These are phyloP conservation scores for Brachionus sp. DNA, from an alignment of 1,140 invertebrate species.

Conservation along the genomic window DNA sequence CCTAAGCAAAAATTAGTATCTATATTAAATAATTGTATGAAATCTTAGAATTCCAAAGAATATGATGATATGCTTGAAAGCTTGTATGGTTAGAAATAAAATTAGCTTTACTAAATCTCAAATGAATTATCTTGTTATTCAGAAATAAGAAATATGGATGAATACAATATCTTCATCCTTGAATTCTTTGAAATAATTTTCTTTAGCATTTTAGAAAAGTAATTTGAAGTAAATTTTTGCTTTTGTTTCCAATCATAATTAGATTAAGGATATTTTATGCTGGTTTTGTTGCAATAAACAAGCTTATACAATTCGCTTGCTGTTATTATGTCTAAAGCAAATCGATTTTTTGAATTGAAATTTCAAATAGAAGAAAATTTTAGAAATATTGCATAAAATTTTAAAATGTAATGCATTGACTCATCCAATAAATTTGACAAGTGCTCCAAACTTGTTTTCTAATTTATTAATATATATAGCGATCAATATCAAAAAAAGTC, in stretches of 20 bases:
- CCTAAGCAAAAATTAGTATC: neutral
- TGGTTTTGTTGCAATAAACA: neutral
- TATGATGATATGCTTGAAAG: neutral
- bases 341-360: conserved; percentile 4
- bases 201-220: conserved; percentile 1
- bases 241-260: neutral
- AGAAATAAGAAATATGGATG: neutral
- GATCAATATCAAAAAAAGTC: neutral
- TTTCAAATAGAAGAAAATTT: conserved; percentile 1
- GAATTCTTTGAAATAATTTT: neutral
- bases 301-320: neutral
- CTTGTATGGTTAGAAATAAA: neutral
- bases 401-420: neutral
- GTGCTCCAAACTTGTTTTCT: neutral
- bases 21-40: neutral
- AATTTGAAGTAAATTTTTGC: neutral
- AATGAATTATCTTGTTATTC: too few relatives aligned
- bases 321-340: neutral
- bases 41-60: neutral
- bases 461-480: neutral
- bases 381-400: neutral
- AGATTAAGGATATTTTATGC: conserved; percentile 3
- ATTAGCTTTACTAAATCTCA: neutral
- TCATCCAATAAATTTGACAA: neutral
- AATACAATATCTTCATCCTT: neutral